A percentile compares a stretch with the other conserved stretches of the same genome.
Conservation (phyloP, 2,113 vertebrate genomes). For the Melozone crissalis region DNA sequence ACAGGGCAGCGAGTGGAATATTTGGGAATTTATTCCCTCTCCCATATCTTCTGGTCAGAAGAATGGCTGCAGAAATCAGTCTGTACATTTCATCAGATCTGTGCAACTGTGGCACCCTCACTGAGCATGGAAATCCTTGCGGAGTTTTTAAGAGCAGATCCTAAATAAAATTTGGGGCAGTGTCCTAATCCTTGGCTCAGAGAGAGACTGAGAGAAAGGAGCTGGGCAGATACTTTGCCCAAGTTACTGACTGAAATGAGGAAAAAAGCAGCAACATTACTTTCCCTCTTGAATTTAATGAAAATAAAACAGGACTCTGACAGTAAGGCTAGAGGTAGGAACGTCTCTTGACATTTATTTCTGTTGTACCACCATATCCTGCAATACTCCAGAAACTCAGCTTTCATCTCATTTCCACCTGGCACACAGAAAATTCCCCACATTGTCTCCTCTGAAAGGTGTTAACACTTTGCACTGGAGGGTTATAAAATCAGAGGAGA, state of each 20-base stretch:
- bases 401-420: neutral
- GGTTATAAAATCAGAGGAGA: neutral
- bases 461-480: neutral
- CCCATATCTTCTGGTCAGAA: neutral
- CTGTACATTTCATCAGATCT: rapidly evolving
- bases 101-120: rapidly evolving
- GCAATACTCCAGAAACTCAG: neutral
- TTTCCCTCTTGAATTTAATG: neutral
- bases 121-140: rapidly evolving
- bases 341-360: neutral
- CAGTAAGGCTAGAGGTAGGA: rapidly evolving
- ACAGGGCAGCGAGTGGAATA: neutral
- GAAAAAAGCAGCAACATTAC: neutral
- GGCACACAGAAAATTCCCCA: neutral
- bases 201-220: neutral
- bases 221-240: neutral
- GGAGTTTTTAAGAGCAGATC: neutral
- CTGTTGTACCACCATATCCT: neutral
- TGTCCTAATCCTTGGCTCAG: neutral
- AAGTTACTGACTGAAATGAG: neutral
- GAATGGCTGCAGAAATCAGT: neutral
- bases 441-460: rapidly evolving
- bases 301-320: neutral
- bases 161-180: neutral
- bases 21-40: neutral